phyloP scores from a whole-genome alignment of 1,140 invertebrate species.

The Drosophila fuyamai region DNA sequence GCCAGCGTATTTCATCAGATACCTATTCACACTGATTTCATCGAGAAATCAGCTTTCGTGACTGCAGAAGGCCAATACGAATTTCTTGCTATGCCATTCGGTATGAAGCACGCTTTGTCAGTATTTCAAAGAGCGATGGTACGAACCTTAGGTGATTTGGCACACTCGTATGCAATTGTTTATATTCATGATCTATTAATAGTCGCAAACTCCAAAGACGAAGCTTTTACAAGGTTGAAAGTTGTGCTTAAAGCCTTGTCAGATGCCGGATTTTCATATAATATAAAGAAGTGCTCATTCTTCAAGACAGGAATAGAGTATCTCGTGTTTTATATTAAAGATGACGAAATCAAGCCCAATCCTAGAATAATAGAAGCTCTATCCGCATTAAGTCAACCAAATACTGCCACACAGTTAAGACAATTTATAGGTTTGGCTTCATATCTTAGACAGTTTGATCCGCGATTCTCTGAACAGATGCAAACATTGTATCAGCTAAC shows the following conservation, averaged over 20 bases:
- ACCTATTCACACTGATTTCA: too few species aligned
- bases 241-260: constrained; percentile 5
- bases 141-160: too few species aligned
- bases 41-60: too few species aligned
- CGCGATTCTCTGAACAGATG: neutral
- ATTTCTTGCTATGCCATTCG: too few species aligned
- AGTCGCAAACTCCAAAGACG: too few species aligned
- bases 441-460: neutral
- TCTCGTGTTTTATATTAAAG: constrained; percentile 1
- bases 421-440: constrained; percentile 1
- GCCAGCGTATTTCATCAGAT: too few species aligned
- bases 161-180: too few species aligned
- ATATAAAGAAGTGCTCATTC: too few species aligned
- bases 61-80: too few species aligned
- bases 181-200: too few species aligned
- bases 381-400: constrained; percentile 2
- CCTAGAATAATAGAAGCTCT: constrained; percentile 6
- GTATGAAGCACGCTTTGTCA: too few species aligned
- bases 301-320: constrained; percentile 14
- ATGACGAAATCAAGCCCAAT: constrained; percentile 20
- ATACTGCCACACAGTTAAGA: neutral
- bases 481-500: neutral
- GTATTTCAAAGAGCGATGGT: too few species aligned
- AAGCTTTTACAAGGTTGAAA: neutral
- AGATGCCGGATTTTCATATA: constrained; percentile 14